These are phyloP conservation scores for Acromyrmex echinatior DNA, from an alignment of 1,140 invertebrate species.

Conservation along the genomic window DNA sequence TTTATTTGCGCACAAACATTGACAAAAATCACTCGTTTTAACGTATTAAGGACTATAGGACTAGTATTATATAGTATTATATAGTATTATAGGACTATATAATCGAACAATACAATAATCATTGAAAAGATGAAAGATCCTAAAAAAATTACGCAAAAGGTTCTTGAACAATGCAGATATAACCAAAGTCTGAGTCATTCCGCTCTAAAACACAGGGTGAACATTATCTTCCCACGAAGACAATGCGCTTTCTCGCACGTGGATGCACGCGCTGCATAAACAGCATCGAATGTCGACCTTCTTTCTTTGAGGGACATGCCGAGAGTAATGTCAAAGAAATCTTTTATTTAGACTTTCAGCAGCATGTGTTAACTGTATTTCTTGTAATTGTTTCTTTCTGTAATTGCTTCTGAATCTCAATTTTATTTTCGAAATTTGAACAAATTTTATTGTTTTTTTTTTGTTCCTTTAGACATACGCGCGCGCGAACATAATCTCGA, in stretches of 20 bases:
- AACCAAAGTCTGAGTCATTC: conserved; percentile 5
- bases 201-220: conserved; percentile 34
- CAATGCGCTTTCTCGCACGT: conserved; percentile 45
- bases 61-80: no score
- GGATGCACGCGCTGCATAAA: conserved; percentile 13
- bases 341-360: not conserved
- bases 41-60: no score
- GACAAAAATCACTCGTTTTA: not conserved
- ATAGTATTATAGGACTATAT: not conserved
- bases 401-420: not conserved
- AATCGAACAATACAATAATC: not conserved
- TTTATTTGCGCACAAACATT: not conserved
- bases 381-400: not conserved
- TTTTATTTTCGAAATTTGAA: no score
- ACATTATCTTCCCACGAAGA: conserved; percentile 64
- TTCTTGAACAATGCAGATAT: not conserved
- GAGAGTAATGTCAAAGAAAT: not conserved
- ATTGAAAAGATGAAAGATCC: conserved; percentile 15
- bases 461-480: no score
- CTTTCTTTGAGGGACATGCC: not conserved
- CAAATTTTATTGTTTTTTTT: no score
- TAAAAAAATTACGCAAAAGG: not conserved
- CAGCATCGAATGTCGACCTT: not conserved
- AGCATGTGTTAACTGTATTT: not conserved
- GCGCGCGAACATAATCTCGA: no score